Evolutionary conservation across 2,888 invertebrate species (phyloP).

Genomic region (Scelioninae gen. 1): DNA sequence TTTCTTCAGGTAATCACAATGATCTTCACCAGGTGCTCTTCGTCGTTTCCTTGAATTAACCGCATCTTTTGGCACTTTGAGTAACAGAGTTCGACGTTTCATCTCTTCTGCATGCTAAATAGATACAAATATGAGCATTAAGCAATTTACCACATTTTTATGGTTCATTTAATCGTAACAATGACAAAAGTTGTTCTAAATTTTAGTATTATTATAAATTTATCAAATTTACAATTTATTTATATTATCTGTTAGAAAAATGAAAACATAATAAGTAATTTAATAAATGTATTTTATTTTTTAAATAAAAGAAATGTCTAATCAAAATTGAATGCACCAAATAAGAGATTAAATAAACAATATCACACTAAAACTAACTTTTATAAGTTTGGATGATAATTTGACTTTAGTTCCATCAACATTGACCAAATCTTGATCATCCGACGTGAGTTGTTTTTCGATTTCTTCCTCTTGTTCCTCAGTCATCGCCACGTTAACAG

Average conservation of each 20-base stretch:
- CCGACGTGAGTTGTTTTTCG: slow-evolving; percentile 89
- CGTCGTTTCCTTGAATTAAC: slow-evolving; percentile 88
- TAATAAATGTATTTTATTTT: slow-evolving; percentile 9
- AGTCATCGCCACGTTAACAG: slow-evolving; percentile 89
- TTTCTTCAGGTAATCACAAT: slow-evolving; percentile 95
- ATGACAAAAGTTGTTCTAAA: no score
- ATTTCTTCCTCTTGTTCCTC: slow-evolving; percentile 93
- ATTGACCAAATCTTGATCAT: slow-evolving; percentile 93
- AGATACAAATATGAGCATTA: no score
- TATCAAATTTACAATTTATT: neutral
- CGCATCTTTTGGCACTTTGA: slow-evolving; percentile 91
- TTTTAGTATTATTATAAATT: neutral
- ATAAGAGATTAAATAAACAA: no score
- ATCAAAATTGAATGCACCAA: no score
- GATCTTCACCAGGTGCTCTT: slow-evolving; percentile 88
- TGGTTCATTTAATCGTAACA: no score
- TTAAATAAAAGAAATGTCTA: neutral
- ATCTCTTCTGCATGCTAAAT: slow-evolving; percentile 91
- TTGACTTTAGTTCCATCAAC: slow-evolving; percentile 98
- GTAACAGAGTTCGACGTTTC: slow-evolving; percentile 90
- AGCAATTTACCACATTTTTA: no score
- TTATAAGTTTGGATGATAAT: slow-evolving; percentile 92
- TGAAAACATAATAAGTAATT: slow-evolving; percentile 3
- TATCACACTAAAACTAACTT: slow-evolving; percentile 84
- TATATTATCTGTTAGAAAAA: no score